A percentile compares a stretch with the other conserved stretches of the same genome.
phyloP scores from a whole-genome alignment of 2,797 vertebrate species.

The Telmatherina bonti region DNA sequence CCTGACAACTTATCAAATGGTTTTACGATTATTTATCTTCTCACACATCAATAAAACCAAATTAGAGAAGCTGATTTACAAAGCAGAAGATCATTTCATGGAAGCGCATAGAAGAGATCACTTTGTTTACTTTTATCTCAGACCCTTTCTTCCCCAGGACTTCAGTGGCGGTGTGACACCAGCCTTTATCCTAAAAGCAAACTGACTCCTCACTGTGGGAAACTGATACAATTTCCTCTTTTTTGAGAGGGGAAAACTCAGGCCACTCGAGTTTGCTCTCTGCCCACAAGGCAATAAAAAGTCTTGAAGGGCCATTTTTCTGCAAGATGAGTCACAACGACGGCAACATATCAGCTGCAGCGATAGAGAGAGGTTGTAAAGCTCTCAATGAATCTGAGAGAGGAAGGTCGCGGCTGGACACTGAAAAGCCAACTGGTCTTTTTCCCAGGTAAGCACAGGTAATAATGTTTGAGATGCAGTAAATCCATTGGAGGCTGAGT shows the following conservation, averaged over 20 bases:
- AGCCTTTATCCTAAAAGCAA: constrained; percentile 88
- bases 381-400: constrained; percentile 65
- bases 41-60: constrained; percentile 69
- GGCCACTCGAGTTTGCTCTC: constrained; percentile 85
- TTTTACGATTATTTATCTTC: constrained; percentile 73
- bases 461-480: constrained; percentile 68
- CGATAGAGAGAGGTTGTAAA: constrained; percentile 88
- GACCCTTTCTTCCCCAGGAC: constrained; percentile 84
- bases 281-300: constrained; percentile 89
- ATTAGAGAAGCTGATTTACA: constrained; percentile 56
- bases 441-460: constrained; percentile 86
- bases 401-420: constrained; percentile 82
- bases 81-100: constrained; percentile 51
- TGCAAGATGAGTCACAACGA: constrained; percentile 84
- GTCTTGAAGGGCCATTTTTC: constrained; percentile 85
- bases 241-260: constrained; percentile 63
- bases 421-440: constrained; percentile 62
- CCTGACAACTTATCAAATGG: constrained; percentile 66
- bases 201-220: constrained; percentile 88
- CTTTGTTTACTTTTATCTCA: constrained; percentile 70
- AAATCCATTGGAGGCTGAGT: constrained; percentile 53
- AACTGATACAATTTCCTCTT: constrained; percentile 89
- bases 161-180: constrained; percentile 80
- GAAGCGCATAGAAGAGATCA: constrained; percentile 39
- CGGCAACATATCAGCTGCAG: constrained; percentile 80